phyloP scores from a whole-genome alignment of 2,113 vertebrate species.

The Cinclus cinclus region DNA sequence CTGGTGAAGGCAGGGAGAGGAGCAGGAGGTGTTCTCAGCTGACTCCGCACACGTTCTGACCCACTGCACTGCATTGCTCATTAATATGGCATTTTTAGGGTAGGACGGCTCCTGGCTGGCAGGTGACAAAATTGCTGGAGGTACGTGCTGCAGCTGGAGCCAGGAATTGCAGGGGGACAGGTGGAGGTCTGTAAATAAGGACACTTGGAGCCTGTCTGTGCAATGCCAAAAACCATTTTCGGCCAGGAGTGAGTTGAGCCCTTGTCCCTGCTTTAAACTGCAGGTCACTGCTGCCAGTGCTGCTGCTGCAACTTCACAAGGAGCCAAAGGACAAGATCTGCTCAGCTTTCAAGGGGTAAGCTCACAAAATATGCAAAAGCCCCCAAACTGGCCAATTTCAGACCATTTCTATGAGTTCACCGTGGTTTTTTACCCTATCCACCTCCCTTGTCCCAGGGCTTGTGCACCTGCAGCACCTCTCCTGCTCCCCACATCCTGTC shows the following conservation, averaged over 20 bases:
- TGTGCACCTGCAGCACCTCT: accelerated
- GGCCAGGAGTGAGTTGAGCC: neutral
- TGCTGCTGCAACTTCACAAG: neutral
- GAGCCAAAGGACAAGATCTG: neutral
- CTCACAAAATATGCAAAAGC: neutral
- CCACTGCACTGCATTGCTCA: neutral
- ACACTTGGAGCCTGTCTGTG: neutral
- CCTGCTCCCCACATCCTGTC: accelerated
- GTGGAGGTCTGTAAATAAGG: slow-evolving; percentile 22
- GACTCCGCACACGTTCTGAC: neutral
- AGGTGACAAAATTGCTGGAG: neutral
- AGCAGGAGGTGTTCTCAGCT: neutral
- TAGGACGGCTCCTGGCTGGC: neutral
- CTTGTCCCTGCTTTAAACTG: neutral
- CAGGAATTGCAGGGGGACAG: neutral
- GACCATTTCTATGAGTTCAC: neutral
- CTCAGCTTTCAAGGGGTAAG: neutral
- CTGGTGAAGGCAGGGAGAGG: neutral
- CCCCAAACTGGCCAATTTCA: accelerated
- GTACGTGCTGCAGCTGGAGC: neutral
- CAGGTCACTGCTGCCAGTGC: neutral
- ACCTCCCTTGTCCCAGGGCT: accelerated
- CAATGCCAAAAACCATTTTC: neutral
- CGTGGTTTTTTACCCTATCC: accelerated
- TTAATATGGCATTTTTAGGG: neutral